Conservation (phyloP, 2,888 invertebrate species). For the Stenotaenia linearis region DNA sequence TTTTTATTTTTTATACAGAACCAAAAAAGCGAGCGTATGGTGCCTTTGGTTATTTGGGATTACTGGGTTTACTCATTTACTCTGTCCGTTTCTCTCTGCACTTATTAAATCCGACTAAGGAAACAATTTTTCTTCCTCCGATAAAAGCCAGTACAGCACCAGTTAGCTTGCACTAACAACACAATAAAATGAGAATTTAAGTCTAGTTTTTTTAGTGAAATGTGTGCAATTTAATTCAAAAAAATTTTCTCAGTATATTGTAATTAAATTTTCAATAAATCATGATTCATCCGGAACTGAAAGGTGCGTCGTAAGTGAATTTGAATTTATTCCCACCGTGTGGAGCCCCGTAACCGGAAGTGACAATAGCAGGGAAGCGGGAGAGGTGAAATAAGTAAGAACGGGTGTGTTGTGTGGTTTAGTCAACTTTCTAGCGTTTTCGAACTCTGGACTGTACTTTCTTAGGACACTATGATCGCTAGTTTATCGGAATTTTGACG, state of each 20-base stretch:
- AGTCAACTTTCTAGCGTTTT: too few species aligned
- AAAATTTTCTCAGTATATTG: background rate
- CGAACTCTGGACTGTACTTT: too few species aligned
- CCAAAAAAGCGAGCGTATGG: slow-evolving; percentile 44
- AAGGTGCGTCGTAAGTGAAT: too few species aligned
- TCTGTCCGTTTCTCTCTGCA: background rate
- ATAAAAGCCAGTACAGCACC: background rate
- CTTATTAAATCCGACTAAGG: background rate
- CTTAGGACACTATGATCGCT: too few species aligned
- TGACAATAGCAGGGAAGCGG: too few species aligned
- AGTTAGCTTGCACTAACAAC: background rate
- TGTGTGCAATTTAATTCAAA: background rate
- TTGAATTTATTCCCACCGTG: too few species aligned
- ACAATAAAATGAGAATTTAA: background rate
- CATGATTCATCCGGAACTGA: background rate
- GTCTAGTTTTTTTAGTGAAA: background rate
- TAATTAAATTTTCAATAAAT: background rate
- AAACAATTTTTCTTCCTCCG: background rate
- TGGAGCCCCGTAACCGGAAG: too few species aligned
- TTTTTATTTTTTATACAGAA: slow-evolving; percentile 39
- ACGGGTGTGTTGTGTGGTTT: too few species aligned
- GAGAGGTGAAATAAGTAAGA: too few species aligned
- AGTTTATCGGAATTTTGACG: too few species aligned
- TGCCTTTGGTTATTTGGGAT: slow-evolving; percentile 44
- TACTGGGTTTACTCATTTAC: slow-evolving; percentile 41